Evolutionary conservation across 2,888 invertebrate genomes (phyloP), one percentile per base, ranked within the genome.

Genomic region (Epirrita christyi): DNA sequence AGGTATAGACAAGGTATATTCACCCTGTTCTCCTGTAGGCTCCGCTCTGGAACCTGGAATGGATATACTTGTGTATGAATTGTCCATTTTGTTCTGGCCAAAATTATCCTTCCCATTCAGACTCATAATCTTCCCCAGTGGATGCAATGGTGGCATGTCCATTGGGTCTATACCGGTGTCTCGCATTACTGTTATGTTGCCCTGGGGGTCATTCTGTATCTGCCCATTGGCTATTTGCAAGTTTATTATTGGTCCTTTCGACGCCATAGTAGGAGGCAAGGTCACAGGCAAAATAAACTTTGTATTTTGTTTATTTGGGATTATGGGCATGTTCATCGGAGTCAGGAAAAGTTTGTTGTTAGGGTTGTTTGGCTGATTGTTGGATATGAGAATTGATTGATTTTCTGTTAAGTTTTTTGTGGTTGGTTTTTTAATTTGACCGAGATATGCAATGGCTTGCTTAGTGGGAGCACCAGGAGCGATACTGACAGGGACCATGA

Each of bases 181-280:
- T 67, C 93, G 85, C 91, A 93, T 93, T 51, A 94, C 94, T 53
- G 94, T 94, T 43, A 94, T 93, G 44, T 93, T 93, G 11, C 94
- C 94, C 73, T 93, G 93, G 27, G 89, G 92, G 69, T 94, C 94
- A 68, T 93, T 92, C 69, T 93, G 94, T 59, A 94, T 86, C 76
- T 94, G 93, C 3, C 94, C 94, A 80, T 94, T 95, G 15, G 93
- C 93, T 73, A 95, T 94, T 86, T 95, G 95, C 58, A 95, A 86
- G 79, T 95, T 95, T 58, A 94, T 94, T 67, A 94, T 93, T 45
- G 93, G 94, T 7, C 93, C 92, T 73, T 93, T 93, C 9, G 92
- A 91, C 8, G 92, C 88, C 87, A 93, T 94, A 0, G 93, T 93
- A 1, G 93, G 92, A 10, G 93, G 92, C 47, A 91, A 71, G 21